Evolutionary conservation across 1,140 invertebrate genomes (phyloP), one percentile per base, ranked within the genome.

Genomic region (Macrocentrus cingulum): DNA sequence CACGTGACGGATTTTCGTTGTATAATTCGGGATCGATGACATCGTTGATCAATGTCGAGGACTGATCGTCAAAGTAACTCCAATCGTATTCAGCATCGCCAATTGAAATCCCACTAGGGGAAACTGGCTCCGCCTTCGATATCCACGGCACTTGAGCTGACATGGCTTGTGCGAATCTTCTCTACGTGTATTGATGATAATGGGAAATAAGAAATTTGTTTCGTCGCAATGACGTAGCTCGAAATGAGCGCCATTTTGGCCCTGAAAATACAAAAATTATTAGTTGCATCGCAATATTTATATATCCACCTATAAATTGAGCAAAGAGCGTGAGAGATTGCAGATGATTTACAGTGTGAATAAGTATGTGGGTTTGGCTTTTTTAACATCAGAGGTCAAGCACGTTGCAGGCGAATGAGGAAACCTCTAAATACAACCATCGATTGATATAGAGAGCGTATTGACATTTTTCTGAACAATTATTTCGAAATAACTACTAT

Each of bases 121-220:
- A 82, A 60, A 71, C 62, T 39, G 81, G 81, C 68, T 82, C 81
- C 55, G 69, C 59, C 69, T 82, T 82, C 80, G 80, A 82, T 29
- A 64, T 18, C 63, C 46, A 66, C 69, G 72, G 69, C 64, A 70
- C 58, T 50, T 71, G 63, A 41, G 61, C 61, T 70, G 61, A 57
- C 70, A 75, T 75, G 58, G 42, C 70, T 59, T 46, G 50, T 60
- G 48, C 18, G 19, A 54, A 52, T 68, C 67, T 65, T 63, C 69
- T 66, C 60, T 50, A 62, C 16, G 16, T 60, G 16, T 62, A 61
- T 65, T 11, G 29, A 48, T 64, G 67, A 67, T 65, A 66, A 66
- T 70, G 60, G 62, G 53, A 61, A 55, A 65, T 69, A 65, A 63
- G 56, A 70, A 70, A 69, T 71, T 68, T 68, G 54, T 65, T 66